Conservation (phyloP, 2,888 invertebrate species). For the Pammene aurita region DNA sequence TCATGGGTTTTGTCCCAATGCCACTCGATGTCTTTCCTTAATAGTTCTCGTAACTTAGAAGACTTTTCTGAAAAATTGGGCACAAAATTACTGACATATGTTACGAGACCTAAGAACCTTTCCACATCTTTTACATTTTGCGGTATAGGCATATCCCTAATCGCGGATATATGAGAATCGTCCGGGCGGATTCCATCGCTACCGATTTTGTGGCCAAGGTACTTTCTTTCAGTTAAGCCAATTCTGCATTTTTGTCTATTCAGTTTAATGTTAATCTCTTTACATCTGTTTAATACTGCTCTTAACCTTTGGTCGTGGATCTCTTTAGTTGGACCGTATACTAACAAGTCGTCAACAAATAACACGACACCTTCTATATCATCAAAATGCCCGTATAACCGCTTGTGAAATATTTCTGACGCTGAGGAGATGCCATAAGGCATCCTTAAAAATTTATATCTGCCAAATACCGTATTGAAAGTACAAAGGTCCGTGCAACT, state of each 20-base stretch:
- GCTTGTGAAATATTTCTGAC: slow-evolving; percentile 37
- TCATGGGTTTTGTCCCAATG: slow-evolving; percentile 10
- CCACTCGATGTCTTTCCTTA: slow-evolving; percentile 6
- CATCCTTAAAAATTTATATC: slow-evolving; percentile 38
- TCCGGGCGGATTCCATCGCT: slow-evolving; percentile 11
- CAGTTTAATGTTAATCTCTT: slow-evolving; percentile 21
- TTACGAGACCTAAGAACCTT: slow-evolving; percentile 10
- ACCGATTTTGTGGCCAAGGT: slow-evolving; percentile 15
- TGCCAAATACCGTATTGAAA: slow-evolving; percentile 38
- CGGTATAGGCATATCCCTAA: slow-evolving; percentile 5
- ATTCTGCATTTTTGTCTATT: slow-evolving; percentile 39
- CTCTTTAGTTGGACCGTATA: slow-evolving; percentile 23
- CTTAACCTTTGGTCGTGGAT: slow-evolving; percentile 9
- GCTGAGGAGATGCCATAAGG: slow-evolving; percentile 38
- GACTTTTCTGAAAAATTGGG: slow-evolving; percentile 9
- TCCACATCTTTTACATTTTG: slow-evolving; percentile 15
- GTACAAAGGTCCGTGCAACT: slow-evolving; percentile 37
- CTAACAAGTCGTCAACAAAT: slow-evolving; percentile 46
- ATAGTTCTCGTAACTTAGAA: background rate
- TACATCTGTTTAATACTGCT: slow-evolving; percentile 3
- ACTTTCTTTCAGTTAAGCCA: slow-evolving; percentile 18
- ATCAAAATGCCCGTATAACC: slow-evolving; percentile 12
- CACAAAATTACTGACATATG: slow-evolving; percentile 12
- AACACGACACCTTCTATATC: slow-evolving; percentile 42
- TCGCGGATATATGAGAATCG: background rate